Evolutionary conservation across 2,113 vertebrate genomes (phyloP).

Genomic region (Malurus elegans): DNA sequence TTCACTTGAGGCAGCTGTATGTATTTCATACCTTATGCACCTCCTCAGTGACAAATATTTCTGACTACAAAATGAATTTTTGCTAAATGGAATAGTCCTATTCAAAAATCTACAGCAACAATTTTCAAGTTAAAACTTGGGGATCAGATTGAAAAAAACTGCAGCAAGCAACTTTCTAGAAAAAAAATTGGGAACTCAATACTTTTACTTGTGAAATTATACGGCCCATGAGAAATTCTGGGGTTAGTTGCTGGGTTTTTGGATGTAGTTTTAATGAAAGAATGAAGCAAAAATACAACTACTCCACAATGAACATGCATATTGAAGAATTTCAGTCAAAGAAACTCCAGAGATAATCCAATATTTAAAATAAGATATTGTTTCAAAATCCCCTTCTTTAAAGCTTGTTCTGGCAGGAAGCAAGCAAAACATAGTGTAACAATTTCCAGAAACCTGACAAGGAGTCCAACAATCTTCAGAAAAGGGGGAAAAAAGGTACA

Average conservation of each 20-base stretch:
- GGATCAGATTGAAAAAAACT: background rate
- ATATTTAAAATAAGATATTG: background rate
- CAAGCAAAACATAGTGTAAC: constrained; percentile 45
- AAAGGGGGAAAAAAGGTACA: background rate
- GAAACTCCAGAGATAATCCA: background rate
- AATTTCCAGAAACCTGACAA: constrained; percentile 5
- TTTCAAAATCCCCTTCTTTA: background rate
- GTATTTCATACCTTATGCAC: background rate
- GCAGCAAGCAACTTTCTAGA: background rate
- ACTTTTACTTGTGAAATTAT: background rate
- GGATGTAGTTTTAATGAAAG: constrained; percentile 41
- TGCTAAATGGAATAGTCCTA: background rate
- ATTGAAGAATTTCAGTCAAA: background rate
- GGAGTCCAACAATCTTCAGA: background rate
- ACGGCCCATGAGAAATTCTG: background rate
- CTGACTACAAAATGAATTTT: background rate
- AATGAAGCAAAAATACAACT: constrained; percentile 16
- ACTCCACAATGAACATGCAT: background rate
- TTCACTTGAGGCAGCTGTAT: background rate
- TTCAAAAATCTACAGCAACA: background rate
- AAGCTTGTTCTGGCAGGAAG: constrained; percentile 35
- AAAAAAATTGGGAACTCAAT: background rate
- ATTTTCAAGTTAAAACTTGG: background rate
- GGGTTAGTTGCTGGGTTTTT: background rate
- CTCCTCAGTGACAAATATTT: background rate